These are phyloP conservation scores for Lymantria monacha DNA, from an alignment of 2,888 invertebrate genomes.

Conservation along the genomic window DNA sequence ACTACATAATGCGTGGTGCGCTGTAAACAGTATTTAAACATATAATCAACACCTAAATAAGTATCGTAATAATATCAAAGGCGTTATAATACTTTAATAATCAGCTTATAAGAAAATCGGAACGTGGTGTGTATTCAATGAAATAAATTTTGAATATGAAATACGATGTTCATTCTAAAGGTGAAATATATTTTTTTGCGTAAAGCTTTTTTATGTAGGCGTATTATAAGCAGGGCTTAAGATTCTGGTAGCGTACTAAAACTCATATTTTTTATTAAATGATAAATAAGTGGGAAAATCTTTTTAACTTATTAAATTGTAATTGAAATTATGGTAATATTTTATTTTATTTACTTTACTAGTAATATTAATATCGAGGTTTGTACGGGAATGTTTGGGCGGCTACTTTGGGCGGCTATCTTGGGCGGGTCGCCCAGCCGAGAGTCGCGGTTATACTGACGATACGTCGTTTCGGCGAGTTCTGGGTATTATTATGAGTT, in stretches of 20 bases:
- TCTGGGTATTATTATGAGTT: slow-evolving; percentile 25
- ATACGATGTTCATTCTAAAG: background rate
- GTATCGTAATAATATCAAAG: background rate
- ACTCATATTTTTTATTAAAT: background rate
- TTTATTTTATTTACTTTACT: slow-evolving; percentile 1
- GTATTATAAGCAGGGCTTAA: slow-evolving; percentile 19
- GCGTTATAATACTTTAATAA: background rate
- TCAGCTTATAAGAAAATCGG: background rate
- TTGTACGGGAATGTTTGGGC: slow-evolving; percentile 24
- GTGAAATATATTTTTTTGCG: background rate
- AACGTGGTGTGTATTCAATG: background rate
- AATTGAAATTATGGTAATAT: background rate
- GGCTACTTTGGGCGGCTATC: slow-evolving; percentile 33
- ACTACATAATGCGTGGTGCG: background rate
- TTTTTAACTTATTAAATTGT: background rate
- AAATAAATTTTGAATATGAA: background rate
- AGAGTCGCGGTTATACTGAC: slow-evolving; percentile 48
- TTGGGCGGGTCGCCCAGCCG: slow-evolving; percentile 54
- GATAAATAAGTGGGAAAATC: background rate
- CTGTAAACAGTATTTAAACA: background rate
- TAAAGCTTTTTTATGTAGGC: slow-evolving; percentile 11
- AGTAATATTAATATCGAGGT: slow-evolving; percentile 1
- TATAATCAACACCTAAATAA: too few species aligned
- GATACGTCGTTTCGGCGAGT: slow-evolving; percentile 25
- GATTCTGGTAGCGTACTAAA: background rate